phyloP scores from a whole-genome alignment of 2,797 vertebrate genomes.

The Phylloscopus collybita region DNA sequence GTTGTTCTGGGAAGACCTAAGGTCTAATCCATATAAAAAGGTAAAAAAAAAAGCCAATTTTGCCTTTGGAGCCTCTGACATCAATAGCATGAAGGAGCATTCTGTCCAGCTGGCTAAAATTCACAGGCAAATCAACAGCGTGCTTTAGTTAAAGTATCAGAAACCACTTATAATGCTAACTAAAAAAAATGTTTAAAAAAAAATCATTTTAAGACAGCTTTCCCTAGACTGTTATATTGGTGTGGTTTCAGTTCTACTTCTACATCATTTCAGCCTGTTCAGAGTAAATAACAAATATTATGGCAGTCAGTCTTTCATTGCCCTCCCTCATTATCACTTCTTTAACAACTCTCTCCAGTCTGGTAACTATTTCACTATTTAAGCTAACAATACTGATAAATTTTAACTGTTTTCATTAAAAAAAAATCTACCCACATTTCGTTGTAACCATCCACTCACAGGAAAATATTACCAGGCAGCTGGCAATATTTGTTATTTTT shows the following conservation, averaged over 20 bases:
- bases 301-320: background rate
- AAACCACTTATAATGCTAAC: background rate
- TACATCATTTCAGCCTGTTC: background rate
- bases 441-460: background rate
- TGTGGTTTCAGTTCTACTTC: background rate
- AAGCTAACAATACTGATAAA: background rate
- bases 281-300: background rate
- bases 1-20: background rate
- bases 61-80: background rate
- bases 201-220: background rate
- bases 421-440: background rate
- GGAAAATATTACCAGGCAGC: background rate
- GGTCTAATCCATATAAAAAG: background rate
- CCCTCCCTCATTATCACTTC: background rate
- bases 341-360: background rate
- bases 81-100: background rate
- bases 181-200: background rate
- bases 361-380: background rate
- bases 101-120: background rate
- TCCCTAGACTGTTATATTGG: background rate
- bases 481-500: background rate
- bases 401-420: background rate
- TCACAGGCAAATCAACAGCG: background rate
- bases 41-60: slow-evolving; percentile 10
- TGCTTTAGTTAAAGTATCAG: background rate